Base-by-base conservation (phyloP, 2,888 invertebrate species). In the Euspilapteryx auroguttella region DNA sequence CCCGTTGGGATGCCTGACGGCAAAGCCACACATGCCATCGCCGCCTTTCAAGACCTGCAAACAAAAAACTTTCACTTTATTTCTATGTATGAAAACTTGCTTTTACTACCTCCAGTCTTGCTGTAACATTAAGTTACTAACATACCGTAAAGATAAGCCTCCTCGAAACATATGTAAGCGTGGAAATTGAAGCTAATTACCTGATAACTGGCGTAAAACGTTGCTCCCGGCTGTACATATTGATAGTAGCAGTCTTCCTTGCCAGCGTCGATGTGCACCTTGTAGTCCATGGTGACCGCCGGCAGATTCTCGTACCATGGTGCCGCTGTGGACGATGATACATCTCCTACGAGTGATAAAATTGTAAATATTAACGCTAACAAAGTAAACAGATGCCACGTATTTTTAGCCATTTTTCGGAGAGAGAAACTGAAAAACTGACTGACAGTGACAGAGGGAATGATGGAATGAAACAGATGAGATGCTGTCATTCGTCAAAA, bases 251-350 rank as follows among this genome's bases (percentile, higher is more conserved):
- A 96, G 52, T 96, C 95, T 65, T 95, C 94, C 44, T 77, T 77
- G 32, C 94, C 94, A n/a, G 94, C 90, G 47, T 93, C 93, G 36
- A 96, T 86, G 62, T 94, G 90, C 20, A 96, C 89, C 71, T 94
- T 94, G 56, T 96, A 96, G 55, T 95, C 95, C 88, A 94, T 93
- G 2, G 93, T 91, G 17, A 94, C 92, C 7, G 94, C 94, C 8
- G 94, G 94, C 31, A 90, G 64, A 41, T 85, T 85, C 59, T 91
- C 91, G 57, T 90, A 90, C 89, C 89, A 90, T 54, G 88, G 88
- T 42, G 80, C 76, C 21, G 81, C 79, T 9, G 79, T 57, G 37
- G 80, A 49, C 4, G 79, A 62, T 35, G 79, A 49, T 40, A 63
- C 71, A 61, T 75, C 66, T 20, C 68, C 66, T 29, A 59, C 68